Conservation (phyloP, 2,888 invertebrate species). For the Drosophila rubida region DNA sequence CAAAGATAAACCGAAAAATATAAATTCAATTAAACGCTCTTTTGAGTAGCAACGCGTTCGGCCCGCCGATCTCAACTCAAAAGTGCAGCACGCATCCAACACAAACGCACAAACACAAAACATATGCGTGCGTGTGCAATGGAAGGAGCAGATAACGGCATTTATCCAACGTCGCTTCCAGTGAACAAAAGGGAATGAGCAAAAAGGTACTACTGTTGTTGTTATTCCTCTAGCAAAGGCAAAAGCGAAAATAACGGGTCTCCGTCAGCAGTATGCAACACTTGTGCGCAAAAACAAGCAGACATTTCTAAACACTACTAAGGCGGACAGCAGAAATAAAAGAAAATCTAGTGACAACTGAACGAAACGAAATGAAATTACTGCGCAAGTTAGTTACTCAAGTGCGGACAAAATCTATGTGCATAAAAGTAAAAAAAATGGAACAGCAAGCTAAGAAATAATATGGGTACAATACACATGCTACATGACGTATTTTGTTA, state of each 20-base stretch:
- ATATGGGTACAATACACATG: background rate
- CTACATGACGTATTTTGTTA: slow-evolving; percentile 25
- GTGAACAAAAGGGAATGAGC: background rate
- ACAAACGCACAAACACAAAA: background rate
- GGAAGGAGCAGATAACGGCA: slow-evolving; percentile 43
- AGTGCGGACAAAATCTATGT: background rate
- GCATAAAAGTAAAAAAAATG: background rate
- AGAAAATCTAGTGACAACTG: background rate
- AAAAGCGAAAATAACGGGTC: slow-evolving; percentile 22
- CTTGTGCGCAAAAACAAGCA: background rate
- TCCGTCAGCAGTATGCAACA: slow-evolving; percentile 17
- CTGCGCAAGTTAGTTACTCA: background rate
- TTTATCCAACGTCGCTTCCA: slow-evolving; percentile 25
- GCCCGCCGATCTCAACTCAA: slow-evolving; percentile 44
- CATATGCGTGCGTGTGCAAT: slow-evolving; percentile 3
- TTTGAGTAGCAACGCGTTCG: slow-evolving; percentile 33
- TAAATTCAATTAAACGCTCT: background rate
- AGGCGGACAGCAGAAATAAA: background rate
- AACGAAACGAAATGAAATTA: slow-evolving; percentile 17
- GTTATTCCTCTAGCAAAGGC: background rate
- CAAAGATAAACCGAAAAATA: slow-evolving; percentile 15
- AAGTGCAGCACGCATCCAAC: background rate
- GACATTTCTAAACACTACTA: slow-evolving; percentile 14
- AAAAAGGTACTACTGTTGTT: background rate
- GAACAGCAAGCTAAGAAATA: background rate